These are phyloP conservation scores for Scomberomorus guttatus DNA, from an alignment of 2,797 vertebrate species.

Conservation along the genomic window DNA sequence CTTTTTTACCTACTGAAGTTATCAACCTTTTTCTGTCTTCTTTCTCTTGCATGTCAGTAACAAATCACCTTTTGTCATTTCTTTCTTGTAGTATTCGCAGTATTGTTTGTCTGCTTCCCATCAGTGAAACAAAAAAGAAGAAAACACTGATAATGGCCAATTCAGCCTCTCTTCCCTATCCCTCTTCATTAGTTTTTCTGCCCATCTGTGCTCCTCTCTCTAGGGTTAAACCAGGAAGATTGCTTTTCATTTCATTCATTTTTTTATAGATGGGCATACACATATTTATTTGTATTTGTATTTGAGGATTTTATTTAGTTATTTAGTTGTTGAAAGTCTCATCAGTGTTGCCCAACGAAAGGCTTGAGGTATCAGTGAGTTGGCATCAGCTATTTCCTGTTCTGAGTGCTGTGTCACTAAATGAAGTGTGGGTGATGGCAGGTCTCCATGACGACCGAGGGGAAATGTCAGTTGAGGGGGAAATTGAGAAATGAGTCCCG, in stretches of 20 bases:
- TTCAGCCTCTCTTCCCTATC: slow-evolving; percentile 26
- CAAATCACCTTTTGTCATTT: slow-evolving; percentile 8
- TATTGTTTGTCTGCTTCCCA: slow-evolving; percentile 10
- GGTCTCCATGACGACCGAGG: slow-evolving; percentile 43
- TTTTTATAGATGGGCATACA: background rate
- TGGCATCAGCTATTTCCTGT: slow-evolving; percentile 17
- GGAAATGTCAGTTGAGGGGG: slow-evolving; percentile 40
- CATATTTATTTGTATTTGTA: background rate
- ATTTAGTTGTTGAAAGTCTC: background rate
- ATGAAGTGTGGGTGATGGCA: slow-evolving; percentile 22
- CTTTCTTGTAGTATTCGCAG: background rate
- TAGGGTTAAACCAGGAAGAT: slow-evolving; percentile 4
- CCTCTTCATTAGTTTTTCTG: slow-evolving; percentile 33
- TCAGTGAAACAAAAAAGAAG: slow-evolving; percentile 10
- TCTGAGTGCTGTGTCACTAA: slow-evolving; percentile 25
- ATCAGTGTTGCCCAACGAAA: background rate
- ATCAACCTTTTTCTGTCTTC: slow-evolving; percentile 25
- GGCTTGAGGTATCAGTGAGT: background rate
- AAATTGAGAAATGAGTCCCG: slow-evolving; percentile 47
- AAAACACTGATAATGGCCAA: slow-evolving; percentile 26
- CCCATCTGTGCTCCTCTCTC: slow-evolving; percentile 37
- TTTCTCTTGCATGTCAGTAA: slow-evolving; percentile 18
- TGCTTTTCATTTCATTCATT: background rate
- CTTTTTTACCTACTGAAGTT: background rate
- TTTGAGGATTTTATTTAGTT: slow-evolving; percentile 5